Base-by-base conservation (phyloP, 2,888 invertebrate genomes). In the Drosophila maculinotata region DNA sequence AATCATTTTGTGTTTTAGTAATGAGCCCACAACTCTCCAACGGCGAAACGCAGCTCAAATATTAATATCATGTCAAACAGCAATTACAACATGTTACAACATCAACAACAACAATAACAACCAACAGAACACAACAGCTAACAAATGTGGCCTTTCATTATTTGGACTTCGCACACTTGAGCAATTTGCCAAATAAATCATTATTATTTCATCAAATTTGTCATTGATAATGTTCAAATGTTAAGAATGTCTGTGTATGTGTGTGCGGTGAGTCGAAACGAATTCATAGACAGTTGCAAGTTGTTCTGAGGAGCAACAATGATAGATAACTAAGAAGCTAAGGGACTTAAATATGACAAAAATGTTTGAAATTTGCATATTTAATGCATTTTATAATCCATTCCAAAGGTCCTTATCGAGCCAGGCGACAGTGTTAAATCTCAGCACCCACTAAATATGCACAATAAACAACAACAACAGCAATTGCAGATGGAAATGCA, bases 121-220 rank as follows among this genome's bases (percentile, higher is more conserved):
- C 15, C 15, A 39, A 41, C 39, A 23, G 20, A 38, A 41, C 53
- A 69, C 38, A 64, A 62, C 48, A 28, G 59, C 76, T 17, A 38
- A 81, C 60, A 73, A 82, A 76, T 85, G 68, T 63, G 45, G 64
- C 68, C 38, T 64, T 53, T 59, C n/a, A 70, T 82, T 76, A 79
- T 76, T 76, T 69, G 53, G 31, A 63, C 45, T 54, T 62, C 45
- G 63, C 67, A 82, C 80, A 76, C 86, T 86, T 83, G 84, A 82
- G 81, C 81, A 80, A 83, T 86, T 86, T 73, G 69, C 52, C 81
- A 80, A 71, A 84, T 86, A 86, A 87, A 84, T 87, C 84, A 83
- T 87, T 87, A 84, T 87, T 87, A 83, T 83, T 87, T 83, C 84
- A 83, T 76, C 83, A 83, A 83, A 83, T 83, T 83, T 83, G 87